Percentiles rank a stretch among this genome's conserved stretches.
Conservation (phyloP, 1,140 invertebrate species). For the Drosophila leontia region DNA sequence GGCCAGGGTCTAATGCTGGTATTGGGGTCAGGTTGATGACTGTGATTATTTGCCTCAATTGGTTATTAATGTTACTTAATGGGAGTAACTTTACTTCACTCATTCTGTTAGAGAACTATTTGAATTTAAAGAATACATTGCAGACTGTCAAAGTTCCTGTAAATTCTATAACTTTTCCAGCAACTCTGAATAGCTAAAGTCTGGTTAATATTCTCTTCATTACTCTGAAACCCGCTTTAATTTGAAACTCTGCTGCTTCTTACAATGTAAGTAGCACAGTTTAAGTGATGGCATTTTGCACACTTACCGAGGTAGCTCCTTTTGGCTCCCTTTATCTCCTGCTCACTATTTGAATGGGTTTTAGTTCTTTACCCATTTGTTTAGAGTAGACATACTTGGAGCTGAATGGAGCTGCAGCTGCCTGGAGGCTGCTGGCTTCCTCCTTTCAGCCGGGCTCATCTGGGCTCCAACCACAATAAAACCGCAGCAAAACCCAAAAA, state of each 20-base stretch:
- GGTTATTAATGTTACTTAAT: background rate
- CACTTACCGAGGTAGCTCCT: conserved; percentile 7
- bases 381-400: conserved; percentile 27
- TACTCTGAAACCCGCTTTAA: conserved; percentile 1
- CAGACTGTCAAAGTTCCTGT: background rate
- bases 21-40: background rate
- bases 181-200: background rate
- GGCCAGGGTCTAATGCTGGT: background rate
- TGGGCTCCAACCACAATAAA: conserved; percentile 31
- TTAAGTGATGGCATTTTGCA: conserved; percentile 32
- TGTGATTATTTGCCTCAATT: conserved; percentile 1
- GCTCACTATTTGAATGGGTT: conserved; percentile 44
- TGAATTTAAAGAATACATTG: background rate
- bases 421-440: conserved; percentile 36
- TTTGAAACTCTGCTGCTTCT: background rate
- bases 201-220: background rate
- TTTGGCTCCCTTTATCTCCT: conserved; percentile 1
- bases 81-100: too few relatives aligned
- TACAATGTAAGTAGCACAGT: conserved; percentile 26
- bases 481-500: conserved; percentile 22
- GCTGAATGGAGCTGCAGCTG: conserved; percentile 28
- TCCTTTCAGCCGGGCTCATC: conserved; percentile 36
- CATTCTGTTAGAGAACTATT: background rate
- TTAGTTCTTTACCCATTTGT: conserved; percentile 39
- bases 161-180: background rate